Percentiles rank a stretch among this genome's conserved stretches.
Evolutionary conservation across 2,797 vertebrate species (phyloP).

Genomic region (Capromys pilorides): DNA sequence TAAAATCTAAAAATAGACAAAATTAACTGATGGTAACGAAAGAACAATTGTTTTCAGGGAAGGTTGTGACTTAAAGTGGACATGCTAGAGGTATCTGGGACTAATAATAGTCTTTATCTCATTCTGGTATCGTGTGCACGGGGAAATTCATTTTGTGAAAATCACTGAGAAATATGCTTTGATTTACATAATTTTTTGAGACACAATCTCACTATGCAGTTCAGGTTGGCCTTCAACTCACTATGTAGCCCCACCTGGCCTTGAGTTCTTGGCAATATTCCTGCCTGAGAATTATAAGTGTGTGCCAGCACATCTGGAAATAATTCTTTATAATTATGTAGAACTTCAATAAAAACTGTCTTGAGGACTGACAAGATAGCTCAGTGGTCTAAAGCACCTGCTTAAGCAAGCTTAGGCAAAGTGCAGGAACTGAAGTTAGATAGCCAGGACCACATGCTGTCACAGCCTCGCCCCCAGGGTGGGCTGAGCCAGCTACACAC

Average conservation of each 20-base stretch:
- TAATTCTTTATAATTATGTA: background rate
- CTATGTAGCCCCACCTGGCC: background rate
- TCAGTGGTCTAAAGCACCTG: too few species aligned
- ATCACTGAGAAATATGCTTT: background rate
- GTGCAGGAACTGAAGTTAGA: too few species aligned
- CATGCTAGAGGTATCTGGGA: background rate
- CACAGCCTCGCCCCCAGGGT: too few species aligned
- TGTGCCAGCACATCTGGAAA: background rate
- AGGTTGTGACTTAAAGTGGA: background rate
- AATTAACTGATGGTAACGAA: background rate
- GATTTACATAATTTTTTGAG: background rate
- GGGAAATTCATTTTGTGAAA: slow-evolving; percentile 7
- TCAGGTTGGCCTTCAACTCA: background rate
- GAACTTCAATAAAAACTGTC: background rate
- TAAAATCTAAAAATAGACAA: background rate
- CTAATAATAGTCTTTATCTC: slow-evolving; percentile 18
- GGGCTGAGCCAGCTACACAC: too few species aligned
- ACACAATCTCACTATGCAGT: background rate
- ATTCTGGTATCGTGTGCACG: background rate
- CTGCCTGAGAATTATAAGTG: background rate
- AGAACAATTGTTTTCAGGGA: background rate
- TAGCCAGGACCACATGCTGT: too few species aligned
- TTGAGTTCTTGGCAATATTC: background rate
- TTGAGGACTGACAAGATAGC: too few species aligned
- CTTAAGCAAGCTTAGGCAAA: too few species aligned